Evolutionary conservation across 1,140 invertebrate species (phyloP).

Genomic region (Ceratosolen solmsi): DNA sequence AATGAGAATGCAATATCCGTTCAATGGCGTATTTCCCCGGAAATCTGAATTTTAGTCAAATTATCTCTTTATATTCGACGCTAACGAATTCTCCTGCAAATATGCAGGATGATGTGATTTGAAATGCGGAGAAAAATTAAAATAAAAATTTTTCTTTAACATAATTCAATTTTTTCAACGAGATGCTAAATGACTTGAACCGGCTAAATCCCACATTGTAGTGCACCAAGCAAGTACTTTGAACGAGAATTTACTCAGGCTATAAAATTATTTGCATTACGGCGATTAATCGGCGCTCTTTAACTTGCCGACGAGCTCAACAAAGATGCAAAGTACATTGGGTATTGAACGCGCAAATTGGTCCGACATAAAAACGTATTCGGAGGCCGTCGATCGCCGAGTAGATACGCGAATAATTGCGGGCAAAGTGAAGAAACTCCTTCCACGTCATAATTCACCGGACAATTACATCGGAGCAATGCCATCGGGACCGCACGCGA

Average conservation of each 20-base stretch:
- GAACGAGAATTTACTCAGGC: background rate
- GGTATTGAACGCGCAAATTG: background rate
- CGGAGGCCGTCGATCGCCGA: background rate
- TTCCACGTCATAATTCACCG: no score
- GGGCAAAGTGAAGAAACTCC: background rate
- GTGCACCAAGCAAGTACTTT: background rate
- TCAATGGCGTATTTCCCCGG: slow-evolving; percentile 6
- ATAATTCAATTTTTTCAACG: background rate
- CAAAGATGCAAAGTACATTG: background rate
- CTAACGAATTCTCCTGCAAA: background rate
- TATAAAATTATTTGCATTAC: background rate
- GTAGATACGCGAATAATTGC: background rate
- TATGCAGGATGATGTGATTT: background rate
- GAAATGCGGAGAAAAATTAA: background rate
- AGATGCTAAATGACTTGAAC: background rate
- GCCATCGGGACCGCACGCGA: background rate
- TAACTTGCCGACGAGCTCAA: background rate
- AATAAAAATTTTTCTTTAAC: background rate
- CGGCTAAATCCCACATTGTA: background rate
- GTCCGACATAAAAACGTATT: background rate
- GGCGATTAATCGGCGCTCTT: background rate
- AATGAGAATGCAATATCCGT: background rate
- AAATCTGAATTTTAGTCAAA: slow-evolving; percentile 13
- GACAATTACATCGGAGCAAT: background rate
- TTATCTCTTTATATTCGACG: background rate